phyloP scores from a whole-genome alignment of 2,888 invertebrate species.

The Myopa testacea region DNA sequence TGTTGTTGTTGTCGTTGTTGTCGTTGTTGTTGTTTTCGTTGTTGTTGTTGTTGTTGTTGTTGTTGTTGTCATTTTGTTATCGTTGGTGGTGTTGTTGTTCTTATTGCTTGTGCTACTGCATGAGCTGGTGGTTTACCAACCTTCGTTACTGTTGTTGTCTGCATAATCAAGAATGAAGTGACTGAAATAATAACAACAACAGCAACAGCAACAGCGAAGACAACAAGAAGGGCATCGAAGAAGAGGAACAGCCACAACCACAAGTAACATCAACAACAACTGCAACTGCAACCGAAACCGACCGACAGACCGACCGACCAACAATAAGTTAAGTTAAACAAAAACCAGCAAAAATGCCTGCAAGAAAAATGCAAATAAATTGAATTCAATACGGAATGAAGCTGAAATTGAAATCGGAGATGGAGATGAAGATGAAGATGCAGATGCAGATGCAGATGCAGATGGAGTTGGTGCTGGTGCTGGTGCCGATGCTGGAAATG shows the following conservation, averaged over 20 bases:
- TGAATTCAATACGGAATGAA: slow-evolving; percentile 16
- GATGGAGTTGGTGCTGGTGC: not conserved
- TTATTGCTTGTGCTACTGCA: not conserved
- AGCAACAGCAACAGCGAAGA: not conserved
- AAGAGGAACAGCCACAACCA: not conserved
- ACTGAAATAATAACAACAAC: not conserved
- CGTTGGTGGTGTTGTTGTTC: not conserved
- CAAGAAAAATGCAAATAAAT: slow-evolving; percentile 37
- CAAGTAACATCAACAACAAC: not conserved
- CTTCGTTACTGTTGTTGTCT: not conserved
- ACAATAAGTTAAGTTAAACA: slow-evolving; percentile 8
- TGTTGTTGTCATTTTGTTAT: not conserved
- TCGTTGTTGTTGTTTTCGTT: not conserved
- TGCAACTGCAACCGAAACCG: not conserved
- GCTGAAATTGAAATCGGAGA: slow-evolving; percentile 33
- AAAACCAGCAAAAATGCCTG: slow-evolving; percentile 10
- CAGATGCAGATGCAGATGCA: not conserved
- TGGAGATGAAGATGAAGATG: slow-evolving; percentile 14
- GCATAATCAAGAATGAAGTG: not conserved
- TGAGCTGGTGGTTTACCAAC: not conserved
- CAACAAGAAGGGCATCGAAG: not conserved
- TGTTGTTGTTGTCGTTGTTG: too few species aligned
- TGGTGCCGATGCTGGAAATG: not conserved
- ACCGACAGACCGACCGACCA: not conserved
- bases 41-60: not conserved